phyloP scores from a whole-genome alignment of 2,113 vertebrate genomes.

The Chelonoidis abingdonii region DNA sequence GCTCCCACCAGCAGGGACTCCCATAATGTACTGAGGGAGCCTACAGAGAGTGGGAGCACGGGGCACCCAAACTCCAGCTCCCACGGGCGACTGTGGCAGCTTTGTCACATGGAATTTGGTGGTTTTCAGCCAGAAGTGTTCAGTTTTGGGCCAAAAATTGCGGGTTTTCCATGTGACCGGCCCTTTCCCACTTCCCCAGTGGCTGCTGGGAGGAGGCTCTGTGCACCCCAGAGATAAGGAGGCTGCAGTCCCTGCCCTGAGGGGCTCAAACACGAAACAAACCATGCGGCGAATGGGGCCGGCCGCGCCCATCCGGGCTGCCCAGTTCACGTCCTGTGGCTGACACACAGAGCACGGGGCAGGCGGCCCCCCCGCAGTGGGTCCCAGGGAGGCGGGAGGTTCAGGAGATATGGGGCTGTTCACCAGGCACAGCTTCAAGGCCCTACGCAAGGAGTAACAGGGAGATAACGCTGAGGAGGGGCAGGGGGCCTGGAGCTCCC shows the following conservation, averaged over 20 bases:
- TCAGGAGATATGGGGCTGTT: not conserved
- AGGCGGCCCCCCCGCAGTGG: no score
- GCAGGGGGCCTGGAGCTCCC: no score
- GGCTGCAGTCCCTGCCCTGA: no score
- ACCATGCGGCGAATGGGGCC: not conserved
- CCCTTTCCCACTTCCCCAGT: not conserved
- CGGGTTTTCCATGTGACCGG: rapidly evolving
- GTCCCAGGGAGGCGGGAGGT: not conserved
- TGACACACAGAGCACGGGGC: not conserved
- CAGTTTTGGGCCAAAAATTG: not conserved
- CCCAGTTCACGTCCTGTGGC: not conserved
- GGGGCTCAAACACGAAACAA: no score
- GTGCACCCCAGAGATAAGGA: not conserved
- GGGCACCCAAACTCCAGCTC: not conserved
- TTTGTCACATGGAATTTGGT: no score
- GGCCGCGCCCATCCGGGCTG: not conserved
- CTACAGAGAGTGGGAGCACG: no score
- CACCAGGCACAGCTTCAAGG: no score
- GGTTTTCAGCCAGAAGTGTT: not conserved
- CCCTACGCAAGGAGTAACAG: no score
- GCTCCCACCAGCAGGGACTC: not conserved
- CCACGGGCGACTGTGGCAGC: not conserved
- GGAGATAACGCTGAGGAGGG: no score
- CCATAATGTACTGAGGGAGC: not conserved
- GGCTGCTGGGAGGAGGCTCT: not conserved